Evolutionary conservation across 1,140 invertebrate species (phyloP), one percentile per base, ranked within the genome.

Genomic region (Homarus americanus): DNA sequence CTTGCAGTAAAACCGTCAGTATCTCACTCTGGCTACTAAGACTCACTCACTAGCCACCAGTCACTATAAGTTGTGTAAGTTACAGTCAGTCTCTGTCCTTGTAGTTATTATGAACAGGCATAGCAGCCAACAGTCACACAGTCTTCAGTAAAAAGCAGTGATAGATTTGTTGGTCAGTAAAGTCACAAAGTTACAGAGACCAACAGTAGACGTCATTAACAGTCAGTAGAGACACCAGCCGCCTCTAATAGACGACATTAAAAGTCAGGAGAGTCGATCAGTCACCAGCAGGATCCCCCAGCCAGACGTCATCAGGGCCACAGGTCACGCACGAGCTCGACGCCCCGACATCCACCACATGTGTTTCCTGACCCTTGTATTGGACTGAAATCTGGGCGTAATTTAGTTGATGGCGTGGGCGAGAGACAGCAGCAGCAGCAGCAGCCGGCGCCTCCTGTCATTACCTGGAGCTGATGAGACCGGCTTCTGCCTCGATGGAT

Each of bases 371-470:
- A 32, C n/a, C 63, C 63, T 12, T 32, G 63, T 69, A 69, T 69
- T 69, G 63, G 63, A 69, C 63, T 69, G 63, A 24, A 69, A 69
- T 69, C 63, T 69, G 63, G 32, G 63, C n/a, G 63, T 69, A 69
- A 69, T 69, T 69, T 69, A 69, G 63, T 69, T 69, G 63, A 69
- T 69, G n/a, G 63, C 28, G 63, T 17, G 32, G 63, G 10, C 63
- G n/a, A 28, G 28, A 4, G 1, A 28, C n/a, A 32, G 63, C 63
- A 32, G 28, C n/a, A 5, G 63, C 63, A 69, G n/a, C n/a, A 4
- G n/a, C n/a, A 69, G 63, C 63, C n/a, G n/a, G 5, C n/a, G n/a
- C 28, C n/a, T 69, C n/a, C n/a, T 10, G n/a, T 32, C 28, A 32
- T 32, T 32, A 28, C 63, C n/a, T 9, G 5, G n/a, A 7, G 4